Conservation (phyloP, 2,113 vertebrate species). For the Eublepharis macularius region DNA sequence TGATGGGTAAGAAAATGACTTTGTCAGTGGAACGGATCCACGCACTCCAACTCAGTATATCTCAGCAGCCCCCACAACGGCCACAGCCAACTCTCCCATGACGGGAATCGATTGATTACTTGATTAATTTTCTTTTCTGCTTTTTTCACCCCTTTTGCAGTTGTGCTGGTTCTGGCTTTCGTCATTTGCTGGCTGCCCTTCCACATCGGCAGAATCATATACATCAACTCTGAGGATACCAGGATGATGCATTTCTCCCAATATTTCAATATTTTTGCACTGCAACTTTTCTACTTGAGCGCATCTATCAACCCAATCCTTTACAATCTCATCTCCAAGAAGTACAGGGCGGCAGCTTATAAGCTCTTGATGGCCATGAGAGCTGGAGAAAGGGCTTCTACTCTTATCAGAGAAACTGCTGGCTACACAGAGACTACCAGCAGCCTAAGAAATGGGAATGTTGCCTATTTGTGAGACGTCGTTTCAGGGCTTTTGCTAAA, state of each 20-base stretch:
- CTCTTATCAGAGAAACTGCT: constrained; percentile 14
- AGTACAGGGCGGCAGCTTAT: constrained; percentile 81
- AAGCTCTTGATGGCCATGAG: constrained; percentile 74
- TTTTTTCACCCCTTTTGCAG: constrained; percentile 67
- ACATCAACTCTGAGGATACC: constrained; percentile 76
- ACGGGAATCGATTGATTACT: neutral
- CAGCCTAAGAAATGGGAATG: constrained; percentile 44
- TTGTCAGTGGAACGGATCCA: too few relatives aligned
- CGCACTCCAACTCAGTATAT: too few relatives aligned
- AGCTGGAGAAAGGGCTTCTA: constrained; percentile 61
- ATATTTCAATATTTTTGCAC: constrained; percentile 86
- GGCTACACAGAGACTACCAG: constrained; percentile 70
- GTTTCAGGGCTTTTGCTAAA: neutral
- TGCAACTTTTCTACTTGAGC: constrained; percentile 90
- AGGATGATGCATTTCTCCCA: constrained; percentile 81
- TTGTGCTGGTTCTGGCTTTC: constrained; percentile 86
- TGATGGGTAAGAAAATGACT: too few relatives aligned
- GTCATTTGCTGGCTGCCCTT: constrained; percentile 89
- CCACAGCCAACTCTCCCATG: neutral
- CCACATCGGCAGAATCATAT: constrained; percentile 86
- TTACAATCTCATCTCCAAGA: constrained; percentile 87
- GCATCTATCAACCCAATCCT: constrained; percentile 88
- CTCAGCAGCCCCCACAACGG: too few relatives aligned
- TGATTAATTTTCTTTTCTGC: neutral
- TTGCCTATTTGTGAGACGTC: too few relatives aligned